These are phyloP conservation scores for Ictalurus furcatus DNA, from an alignment of 2,113 vertebrate species.

Conservation along the genomic window DNA sequence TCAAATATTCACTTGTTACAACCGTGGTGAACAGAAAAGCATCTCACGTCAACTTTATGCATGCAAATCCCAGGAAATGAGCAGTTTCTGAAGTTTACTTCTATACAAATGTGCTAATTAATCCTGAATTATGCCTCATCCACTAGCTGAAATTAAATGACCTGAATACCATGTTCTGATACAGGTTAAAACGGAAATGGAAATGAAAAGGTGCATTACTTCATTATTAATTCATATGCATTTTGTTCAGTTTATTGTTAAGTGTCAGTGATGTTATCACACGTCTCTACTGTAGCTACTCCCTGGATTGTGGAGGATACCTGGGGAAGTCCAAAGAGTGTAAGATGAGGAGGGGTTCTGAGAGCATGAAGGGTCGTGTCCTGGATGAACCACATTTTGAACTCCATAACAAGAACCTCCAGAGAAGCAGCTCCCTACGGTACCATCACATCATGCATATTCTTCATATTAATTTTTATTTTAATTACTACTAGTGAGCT, in stretches of 20 bases:
- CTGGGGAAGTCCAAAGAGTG: conserved; percentile 44
- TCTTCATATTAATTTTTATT: not conserved
- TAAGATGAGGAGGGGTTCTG: conserved; percentile 31
- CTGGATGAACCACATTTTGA: conserved; percentile 60
- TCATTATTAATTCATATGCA: not conserved
- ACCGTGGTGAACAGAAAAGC: not conserved
- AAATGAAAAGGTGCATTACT: not conserved
- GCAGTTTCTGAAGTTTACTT: not conserved
- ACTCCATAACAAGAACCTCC: conserved; percentile 6
- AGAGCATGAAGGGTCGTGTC: conserved; percentile 54
- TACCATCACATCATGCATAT: too few species aligned
- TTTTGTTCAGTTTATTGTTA: not conserved
- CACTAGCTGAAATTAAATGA: not conserved
- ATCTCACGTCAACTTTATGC: not conserved
- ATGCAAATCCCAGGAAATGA: not conserved
- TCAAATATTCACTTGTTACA: not conserved
- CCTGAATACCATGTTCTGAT: not conserved
- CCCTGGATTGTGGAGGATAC: conserved; percentile 34
- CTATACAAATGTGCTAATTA: not conserved
- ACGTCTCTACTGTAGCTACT: conserved; percentile 26
- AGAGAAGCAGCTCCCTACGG: conserved; percentile 49
- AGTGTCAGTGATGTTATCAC: not conserved
- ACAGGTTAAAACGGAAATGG: not conserved
- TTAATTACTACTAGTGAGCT: not conserved
- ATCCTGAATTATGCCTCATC: not conserved